Percentiles rank a stretch among this genome's conserved stretches.
These are phyloP conservation scores for Telenomus remus DNA, from an alignment of 1,140 invertebrate genomes.

Conservation along the genomic window DNA sequence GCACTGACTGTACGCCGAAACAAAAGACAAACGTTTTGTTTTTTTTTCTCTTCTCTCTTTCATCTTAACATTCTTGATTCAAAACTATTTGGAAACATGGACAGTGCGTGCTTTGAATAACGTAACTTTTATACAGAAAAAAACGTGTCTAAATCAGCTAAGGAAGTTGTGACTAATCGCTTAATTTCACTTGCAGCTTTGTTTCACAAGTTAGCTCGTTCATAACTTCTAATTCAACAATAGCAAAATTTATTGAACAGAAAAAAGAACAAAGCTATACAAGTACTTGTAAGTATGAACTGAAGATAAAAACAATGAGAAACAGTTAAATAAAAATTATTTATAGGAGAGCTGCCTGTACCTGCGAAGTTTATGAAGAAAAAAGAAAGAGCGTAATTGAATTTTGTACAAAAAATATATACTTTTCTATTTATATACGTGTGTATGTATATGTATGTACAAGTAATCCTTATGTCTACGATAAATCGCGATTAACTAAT, in stretches of 20 bases:
- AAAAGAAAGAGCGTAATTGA: no score
- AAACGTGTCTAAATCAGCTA: no score
- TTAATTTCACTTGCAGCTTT: no score
- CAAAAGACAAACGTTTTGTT: conserved; percentile 55
- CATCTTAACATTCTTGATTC: neutral
- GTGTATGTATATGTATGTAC: conserved; percentile 54
- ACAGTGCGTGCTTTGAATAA: conserved; percentile 16
- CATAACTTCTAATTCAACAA: no score
- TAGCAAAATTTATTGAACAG: no score
- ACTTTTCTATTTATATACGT: conserved; percentile 42
- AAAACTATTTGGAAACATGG: conserved; percentile 2
- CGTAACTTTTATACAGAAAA: neutral
- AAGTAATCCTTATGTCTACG: conserved; percentile 46
- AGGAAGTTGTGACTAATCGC: no score
- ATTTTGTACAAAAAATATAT: conserved; percentile 57
- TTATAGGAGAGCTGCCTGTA: conserved; percentile 34
- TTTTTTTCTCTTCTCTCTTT: conserved; percentile 23
- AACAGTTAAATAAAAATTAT: no score
- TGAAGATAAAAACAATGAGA: no score
- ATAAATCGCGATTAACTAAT: conserved; percentile 15
- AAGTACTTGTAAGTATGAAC: no score
- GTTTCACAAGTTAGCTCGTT: no score
- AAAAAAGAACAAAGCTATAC: no score
- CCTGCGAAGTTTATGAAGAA: conserved; percentile 19
- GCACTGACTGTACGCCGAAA: conserved; percentile 62